Percentiles rank a stretch among this genome's conserved stretches.
Conservation (phyloP, 1,140 invertebrate genomes). For the Pachypsylla venusta region DNA sequence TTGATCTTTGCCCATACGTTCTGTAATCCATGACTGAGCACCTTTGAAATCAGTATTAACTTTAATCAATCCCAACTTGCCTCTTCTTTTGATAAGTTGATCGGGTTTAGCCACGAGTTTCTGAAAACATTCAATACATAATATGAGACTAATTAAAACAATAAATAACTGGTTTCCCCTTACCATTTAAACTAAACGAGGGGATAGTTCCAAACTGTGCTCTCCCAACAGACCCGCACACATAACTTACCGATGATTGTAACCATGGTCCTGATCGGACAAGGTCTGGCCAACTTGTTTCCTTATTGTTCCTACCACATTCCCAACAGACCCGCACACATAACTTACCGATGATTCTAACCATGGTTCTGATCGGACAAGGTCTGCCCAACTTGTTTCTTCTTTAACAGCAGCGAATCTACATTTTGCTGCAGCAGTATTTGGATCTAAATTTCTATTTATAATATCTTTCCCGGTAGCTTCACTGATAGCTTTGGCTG, state of each 20-base stretch:
- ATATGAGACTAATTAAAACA: too few species aligned
- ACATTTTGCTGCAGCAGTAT: constrained; percentile 55
- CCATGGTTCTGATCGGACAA: constrained; percentile 72
- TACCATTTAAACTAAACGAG: too few species aligned
- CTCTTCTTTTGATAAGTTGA: constrained; percentile 94
- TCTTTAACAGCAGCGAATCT: constrained; percentile 67
- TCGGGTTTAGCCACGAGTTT: constrained; percentile 95
- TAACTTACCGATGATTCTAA: constrained; percentile 50
- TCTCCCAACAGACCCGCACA: too few species aligned
- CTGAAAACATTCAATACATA: too few species aligned
- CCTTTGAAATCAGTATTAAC: constrained; percentile 70
- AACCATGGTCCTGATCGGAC: not conserved
- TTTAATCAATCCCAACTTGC: constrained; percentile 93
- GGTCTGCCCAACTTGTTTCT: constrained; percentile 60
- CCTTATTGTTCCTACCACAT: not conserved
- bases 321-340: not conserved
- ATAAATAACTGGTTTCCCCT: too few species aligned
- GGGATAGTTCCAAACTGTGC: too few species aligned
- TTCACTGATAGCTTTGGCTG: constrained; percentile 94
- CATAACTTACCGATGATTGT: not conserved
- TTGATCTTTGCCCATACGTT: constrained; percentile 74
- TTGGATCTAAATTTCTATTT: constrained; percentile 58
- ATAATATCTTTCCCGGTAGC: constrained; percentile 89
- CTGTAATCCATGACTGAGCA: constrained; percentile 75
- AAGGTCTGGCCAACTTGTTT: not conserved